Percentiles rank a stretch among this genome's conserved stretches.
Evolutionary conservation across 1,140 invertebrate species (phyloP).

Genomic region (Drosophila eugracilis): DNA sequence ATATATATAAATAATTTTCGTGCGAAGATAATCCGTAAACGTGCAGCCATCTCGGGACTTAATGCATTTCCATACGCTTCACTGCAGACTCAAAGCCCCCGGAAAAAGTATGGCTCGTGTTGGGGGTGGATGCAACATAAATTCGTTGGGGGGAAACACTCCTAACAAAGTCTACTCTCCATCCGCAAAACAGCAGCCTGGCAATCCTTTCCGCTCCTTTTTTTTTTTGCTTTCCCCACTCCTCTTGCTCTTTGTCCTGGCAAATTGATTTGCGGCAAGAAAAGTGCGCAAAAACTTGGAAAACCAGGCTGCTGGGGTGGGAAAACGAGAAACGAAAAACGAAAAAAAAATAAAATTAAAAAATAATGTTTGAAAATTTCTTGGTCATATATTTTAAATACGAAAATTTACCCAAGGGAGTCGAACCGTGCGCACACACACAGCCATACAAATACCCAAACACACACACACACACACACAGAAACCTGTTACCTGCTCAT

Average conservation of each 20-base stretch:
- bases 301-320: neutral
- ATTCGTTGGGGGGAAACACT: slow-evolving; percentile 32
- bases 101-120: slow-evolving; percentile 2
- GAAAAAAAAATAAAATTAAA: slow-evolving; percentile 67
- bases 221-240: slow-evolving; percentile 5
- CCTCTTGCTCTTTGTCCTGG: slow-evolving; percentile 10
- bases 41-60: slow-evolving; percentile 29
- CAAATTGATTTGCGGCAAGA: slow-evolving; percentile 55
- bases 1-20: neutral
- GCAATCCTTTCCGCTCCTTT: slow-evolving; percentile 40
- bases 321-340: neutral
- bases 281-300: slow-evolving; percentile 15
- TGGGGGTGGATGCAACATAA: slow-evolving; percentile 41
- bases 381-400: slow-evolving; percentile 80
- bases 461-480: slow-evolving; percentile 17
- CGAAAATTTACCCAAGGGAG: slow-evolving; percentile 78
- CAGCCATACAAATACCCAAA: slow-evolving; percentile 19
- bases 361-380: slow-evolving; percentile 80
- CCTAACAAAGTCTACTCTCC: slow-evolving; percentile 23
- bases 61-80: slow-evolving; percentile 52
- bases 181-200: neutral
- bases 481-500: slow-evolving; percentile 62
- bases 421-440: slow-evolving; percentile 47
- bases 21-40: slow-evolving; percentile 18
- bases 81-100: slow-evolving; percentile 12